phyloP scores from a whole-genome alignment of 1,140 invertebrate species.

The Bombus pascuorum region DNA sequence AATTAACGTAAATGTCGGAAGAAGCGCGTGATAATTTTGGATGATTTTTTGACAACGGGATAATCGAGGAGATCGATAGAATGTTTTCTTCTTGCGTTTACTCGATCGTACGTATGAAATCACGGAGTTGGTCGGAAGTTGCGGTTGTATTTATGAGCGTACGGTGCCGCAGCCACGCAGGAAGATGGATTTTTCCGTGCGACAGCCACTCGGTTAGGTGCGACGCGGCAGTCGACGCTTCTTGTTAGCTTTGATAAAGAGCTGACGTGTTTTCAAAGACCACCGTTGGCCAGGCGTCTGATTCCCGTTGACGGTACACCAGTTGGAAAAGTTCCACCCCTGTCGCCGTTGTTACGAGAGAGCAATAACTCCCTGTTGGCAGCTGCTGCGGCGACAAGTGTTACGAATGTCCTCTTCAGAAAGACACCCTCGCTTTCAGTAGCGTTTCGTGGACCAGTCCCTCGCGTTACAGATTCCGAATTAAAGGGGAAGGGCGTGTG shows the following conservation, averaged over 20 bases:
- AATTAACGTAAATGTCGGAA: background rate
- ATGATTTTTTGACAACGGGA: background rate
- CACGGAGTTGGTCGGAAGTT: background rate
- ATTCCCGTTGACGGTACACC: conserved; percentile 44
- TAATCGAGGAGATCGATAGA: no score
- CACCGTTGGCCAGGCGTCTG: conserved; percentile 42
- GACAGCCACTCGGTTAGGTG: conserved; percentile 28
- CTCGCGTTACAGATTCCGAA: conserved; percentile 50
- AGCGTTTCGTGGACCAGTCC: conserved; percentile 19
- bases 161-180: background rate
- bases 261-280: conserved; percentile 42
- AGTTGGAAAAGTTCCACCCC: conserved; percentile 53
- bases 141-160: background rate
- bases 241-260: conserved; percentile 55
- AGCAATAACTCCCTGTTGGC: conserved; percentile 64
- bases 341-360: conserved; percentile 60
- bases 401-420: conserved; percentile 66
- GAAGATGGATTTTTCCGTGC: conserved; percentile 15
- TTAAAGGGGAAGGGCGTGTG: conserved; percentile 49
- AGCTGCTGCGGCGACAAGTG: conserved; percentile 67
- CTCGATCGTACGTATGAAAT: no score
- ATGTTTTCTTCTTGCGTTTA: no score
- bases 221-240: conserved; percentile 30
- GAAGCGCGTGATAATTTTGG: no score
- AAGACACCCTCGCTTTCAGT: conserved; percentile 54